Percentiles rank a stretch among this genome's conserved stretches.
Conservation (phyloP, 1,140 invertebrate species). For the Apis laboriosa region DNA sequence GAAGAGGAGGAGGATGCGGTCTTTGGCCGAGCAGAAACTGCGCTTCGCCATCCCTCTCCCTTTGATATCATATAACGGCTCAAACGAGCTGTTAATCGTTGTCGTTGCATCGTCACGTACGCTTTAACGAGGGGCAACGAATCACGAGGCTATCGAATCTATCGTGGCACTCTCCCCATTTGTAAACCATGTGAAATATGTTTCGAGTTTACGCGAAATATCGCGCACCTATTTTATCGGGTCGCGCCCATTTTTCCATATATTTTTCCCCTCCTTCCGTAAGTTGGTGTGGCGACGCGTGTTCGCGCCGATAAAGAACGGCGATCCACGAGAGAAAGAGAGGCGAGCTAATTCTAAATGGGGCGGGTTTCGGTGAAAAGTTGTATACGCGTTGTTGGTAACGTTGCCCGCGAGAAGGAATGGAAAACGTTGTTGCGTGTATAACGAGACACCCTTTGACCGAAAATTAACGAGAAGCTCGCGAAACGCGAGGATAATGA, state of each 20-base stretch:
- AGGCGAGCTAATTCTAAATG: not conserved
- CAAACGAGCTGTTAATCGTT: constrained; percentile 62
- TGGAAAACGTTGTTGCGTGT: not conserved
- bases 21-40: constrained; percentile 51
- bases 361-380: not conserved
- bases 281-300: not conserved
- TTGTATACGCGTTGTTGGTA: too few relatives aligned
- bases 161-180: constrained; percentile 5
- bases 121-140: constrained; percentile 60
- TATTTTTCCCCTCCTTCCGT: not conserved
- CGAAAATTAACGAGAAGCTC: constrained; percentile 7
- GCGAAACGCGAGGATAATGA: not conserved
- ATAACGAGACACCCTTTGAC: constrained; percentile 8
- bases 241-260: not conserved
- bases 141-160: constrained; percentile 55
- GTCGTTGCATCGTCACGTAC: constrained; percentile 60
- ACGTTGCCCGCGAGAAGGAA: not conserved
- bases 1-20: too few relatives aligned
- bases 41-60: constrained; percentile 38
- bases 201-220: constrained; percentile 38
- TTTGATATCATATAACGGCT: constrained; percentile 42
- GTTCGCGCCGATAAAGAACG: not conserved
- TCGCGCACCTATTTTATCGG: not conserved
- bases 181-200: constrained; percentile 56
- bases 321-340: not conserved